Base-by-base conservation (phyloP, 2,797 vertebrate species). In the Spatula clypeata region DNA sequence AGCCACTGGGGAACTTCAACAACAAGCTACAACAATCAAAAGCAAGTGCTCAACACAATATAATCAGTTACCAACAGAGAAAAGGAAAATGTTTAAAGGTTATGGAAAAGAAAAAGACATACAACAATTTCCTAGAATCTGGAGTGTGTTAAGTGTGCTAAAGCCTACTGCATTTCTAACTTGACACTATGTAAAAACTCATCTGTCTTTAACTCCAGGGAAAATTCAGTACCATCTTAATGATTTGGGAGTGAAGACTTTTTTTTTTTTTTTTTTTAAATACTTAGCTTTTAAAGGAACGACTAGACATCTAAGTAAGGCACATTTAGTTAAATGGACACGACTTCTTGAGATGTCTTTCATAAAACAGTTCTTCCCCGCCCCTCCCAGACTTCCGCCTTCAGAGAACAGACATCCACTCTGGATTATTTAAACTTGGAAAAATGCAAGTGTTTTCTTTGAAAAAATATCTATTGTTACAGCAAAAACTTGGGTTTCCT, bases 381-480 rank as follows among this genome's bases (percentile, higher is more conserved):
- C 47, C 4, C 24, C 24, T 45, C 23, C 44, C 84, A 79, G 20
- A 85, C 71, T 96, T 86, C 93, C 75, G 0, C 49, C 73, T 95
- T 96, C 95, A 93, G 81, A 97, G 95, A 95, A 96, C 90, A 87
- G 86, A 95, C 88, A 96, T 97, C 88, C 83, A 95, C 79, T 97
- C 54, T 92, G 90, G 93, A 97, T 98, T 98, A 98, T 98, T 98
- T 98, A 97, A 98, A 98, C 97, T 94, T 86, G 79, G 89, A 98
- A 97, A 97, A 98, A 98, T 96, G 97, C 96, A 97, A 97, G 96
- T 97, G 97, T 97, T 98, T 98, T 98, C 97, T 98, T 98, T 97
- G 96, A 98, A 95, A 98, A 98, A 97, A 97, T 95, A 98, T 98
- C 98, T 97, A 98, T 98, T 98, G 98, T 98, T 98, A 97, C 93